Evolutionary conservation across 2,888 invertebrate genomes (phyloP), one percentile per base, ranked within the genome.

Genomic region (Rhopalosiphum nymphaeae): DNA sequence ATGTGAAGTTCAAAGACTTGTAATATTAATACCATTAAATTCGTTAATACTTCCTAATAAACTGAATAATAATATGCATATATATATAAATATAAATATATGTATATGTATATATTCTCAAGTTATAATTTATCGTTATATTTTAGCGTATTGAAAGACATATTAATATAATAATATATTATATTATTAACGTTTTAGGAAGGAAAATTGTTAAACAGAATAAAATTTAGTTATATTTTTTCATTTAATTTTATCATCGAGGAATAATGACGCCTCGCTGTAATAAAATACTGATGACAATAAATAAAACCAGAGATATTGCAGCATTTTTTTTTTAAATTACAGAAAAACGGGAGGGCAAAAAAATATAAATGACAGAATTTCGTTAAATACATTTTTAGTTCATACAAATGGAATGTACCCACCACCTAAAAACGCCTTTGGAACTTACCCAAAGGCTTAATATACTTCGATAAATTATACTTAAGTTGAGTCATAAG

Each of bases 381-480:
- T 92, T 92, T 61, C 26, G 36, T 87, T 92, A 86, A 86, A 86
- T 86, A 86, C 86, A 61, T 92, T 86, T 92, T 92, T 92, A 46
- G 85, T 87, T n/a, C 46, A 4, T 11, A 16, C 25, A 61, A 86
- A 85, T 56, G 85, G 85, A 85, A 91, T 91, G 84, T 44, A 91
- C 42, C 21, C 57, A 46, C 67, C 49, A 78, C 21, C 85, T 56
- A 26, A 84, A 91, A 91, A 84, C 7, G 53, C 91, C 53, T 84
- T 91, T 91, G 84, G 56, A 91, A 56, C 91, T 44, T 29, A 44
- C 85, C 84, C 91, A 91, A 85, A 16, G 85, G 49, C 36, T 90
- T 90, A 67, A 85, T 91, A 78, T 42, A 85, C 42, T 84, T 91
- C 91, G 53, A 91, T 91, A 91, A 91, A 91, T 91, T 91, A 84